These are phyloP conservation scores for Acleris emargana DNA, from an alignment of 2,888 invertebrate genomes.

Conservation along the genomic window DNA sequence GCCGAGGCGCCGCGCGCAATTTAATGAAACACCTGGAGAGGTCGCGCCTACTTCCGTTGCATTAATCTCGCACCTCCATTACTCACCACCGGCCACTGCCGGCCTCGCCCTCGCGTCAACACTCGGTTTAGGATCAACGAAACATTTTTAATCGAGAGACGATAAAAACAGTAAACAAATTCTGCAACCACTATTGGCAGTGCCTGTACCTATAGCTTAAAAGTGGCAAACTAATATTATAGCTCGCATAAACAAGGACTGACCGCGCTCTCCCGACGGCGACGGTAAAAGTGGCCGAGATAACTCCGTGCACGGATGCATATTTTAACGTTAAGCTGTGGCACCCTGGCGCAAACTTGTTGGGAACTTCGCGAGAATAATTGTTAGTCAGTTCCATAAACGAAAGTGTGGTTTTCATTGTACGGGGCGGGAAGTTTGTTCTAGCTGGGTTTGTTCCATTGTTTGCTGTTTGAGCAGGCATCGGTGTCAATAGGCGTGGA, in stretches of 20 bases:
- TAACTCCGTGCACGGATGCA: slow-evolving; percentile 74
- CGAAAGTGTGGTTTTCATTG: slow-evolving; percentile 45
- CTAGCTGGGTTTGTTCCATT: slow-evolving; percentile 36
- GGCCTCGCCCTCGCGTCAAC: slow-evolving; percentile 13
- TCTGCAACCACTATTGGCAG: slow-evolving; percentile 14
- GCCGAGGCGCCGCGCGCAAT: slow-evolving; percentile 75
- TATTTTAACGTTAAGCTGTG: slow-evolving; percentile 77
- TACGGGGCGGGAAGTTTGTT: slow-evolving; percentile 42
- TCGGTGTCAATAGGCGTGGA: slow-evolving; percentile 17
- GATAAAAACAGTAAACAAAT: too few relatives aligned
- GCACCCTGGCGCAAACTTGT: slow-evolving; percentile 70
- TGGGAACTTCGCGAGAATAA: slow-evolving; percentile 71
- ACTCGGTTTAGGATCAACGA: slow-evolving; percentile 19
- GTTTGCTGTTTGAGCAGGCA: slow-evolving; percentile 15
- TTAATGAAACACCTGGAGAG: slow-evolving; percentile 84
- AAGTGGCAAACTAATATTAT: slow-evolving; percentile 61
- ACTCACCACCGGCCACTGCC: slow-evolving; percentile 20
- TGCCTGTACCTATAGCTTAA: slow-evolving; percentile 32
- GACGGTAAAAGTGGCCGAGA: slow-evolving; percentile 71
- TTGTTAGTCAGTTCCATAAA: slow-evolving; percentile 66
- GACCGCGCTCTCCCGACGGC: slow-evolving; percentile 55
- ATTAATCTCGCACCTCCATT: slow-evolving; percentile 67
- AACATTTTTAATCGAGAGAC: background rate
- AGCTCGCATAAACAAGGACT: slow-evolving; percentile 67
- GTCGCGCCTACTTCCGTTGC: slow-evolving; percentile 77